Base-by-base conservation (phyloP, 2,888 invertebrate genomes). In the Hirtodrosophila confusa region DNA sequence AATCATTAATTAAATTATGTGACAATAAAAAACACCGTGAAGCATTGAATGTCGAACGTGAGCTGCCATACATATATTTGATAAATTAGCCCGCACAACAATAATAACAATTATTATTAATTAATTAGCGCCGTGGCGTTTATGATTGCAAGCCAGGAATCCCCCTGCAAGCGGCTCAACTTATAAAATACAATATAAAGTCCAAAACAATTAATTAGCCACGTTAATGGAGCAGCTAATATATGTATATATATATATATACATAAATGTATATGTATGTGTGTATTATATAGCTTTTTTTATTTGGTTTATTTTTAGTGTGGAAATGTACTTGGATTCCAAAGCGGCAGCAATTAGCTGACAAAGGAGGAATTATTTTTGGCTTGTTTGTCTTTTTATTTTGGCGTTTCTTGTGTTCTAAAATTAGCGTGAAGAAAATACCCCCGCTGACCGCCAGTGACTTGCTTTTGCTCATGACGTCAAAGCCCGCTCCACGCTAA, bases 1-100 rank as follows among this genome's bases (percentile, higher is more conserved):
- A 75, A 76, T 82, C 86, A 80, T 76, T 85, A 78, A 80, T 85
- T 85, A 76, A 82, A 82, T 69, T 67, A 76, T 76, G 47, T 82
- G 76, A 85, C 79, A 78, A 71, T 82, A 85, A 80, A 78, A 69
- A 49, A 73, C 6, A 43, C 10, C 39, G 67, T 45, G 23, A 43
- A 58, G 27, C 48, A 36, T 23, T 10, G 17, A 33, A n/a, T 4
- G 51, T 10, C 36, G 51, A 71, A 66, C 66, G 62, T 67, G 67
- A 56, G 45, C 33, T 12, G 35, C 0, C 10, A 40, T 47, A 48
- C 27, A 17, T 6, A 44, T 10, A 45, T 40, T 51, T 67, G 61
- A 73, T 73, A 65, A 73, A 74, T 75, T 66, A 62, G 36, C 58
- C 61, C 33, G 57, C 54, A 47, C 65, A 37, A 45, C 24, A 29